Conservation (phyloP, 2,797 vertebrate species). For the Echeneis naucrates region DNA sequence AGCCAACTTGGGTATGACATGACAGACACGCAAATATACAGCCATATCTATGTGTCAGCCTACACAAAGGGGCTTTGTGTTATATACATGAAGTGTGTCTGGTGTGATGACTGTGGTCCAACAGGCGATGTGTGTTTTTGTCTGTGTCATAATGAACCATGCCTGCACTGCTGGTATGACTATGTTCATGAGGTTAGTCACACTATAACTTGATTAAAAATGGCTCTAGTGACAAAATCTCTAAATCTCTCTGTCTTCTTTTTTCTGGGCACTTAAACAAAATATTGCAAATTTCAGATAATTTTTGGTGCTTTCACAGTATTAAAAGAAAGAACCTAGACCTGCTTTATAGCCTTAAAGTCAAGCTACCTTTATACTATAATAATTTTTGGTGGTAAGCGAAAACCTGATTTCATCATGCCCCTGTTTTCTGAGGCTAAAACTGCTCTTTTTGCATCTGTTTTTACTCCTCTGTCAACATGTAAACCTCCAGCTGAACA, state of each 20-base stretch:
- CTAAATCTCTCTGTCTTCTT: no score
- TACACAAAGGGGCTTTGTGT: slow-evolving; percentile 72
- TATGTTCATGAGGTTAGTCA: not conserved
- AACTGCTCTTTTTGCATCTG: not conserved
- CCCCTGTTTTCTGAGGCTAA: not conserved
- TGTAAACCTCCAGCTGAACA: slow-evolving; percentile 1
- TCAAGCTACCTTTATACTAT: no score
- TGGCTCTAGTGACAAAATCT: no score
- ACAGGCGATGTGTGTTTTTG: slow-evolving; percentile 43
- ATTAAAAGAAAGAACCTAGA: no score
- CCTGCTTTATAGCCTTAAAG: no score
- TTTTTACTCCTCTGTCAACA: not conserved
- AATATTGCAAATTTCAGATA: no score
- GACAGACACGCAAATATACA: slow-evolving; percentile 49
- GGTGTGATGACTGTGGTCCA: slow-evolving; percentile 39
- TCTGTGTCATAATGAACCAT: slow-evolving; percentile 54
- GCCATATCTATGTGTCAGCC: slow-evolving; percentile 42
- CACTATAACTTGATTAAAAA: not conserved
- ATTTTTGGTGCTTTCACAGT: no score
- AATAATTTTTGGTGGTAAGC: no score
- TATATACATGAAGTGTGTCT: slow-evolving; percentile 66
- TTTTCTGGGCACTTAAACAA: no score
- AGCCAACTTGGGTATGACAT: slow-evolving; percentile 63
- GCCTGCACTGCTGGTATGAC: no score
- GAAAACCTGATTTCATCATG: no score